These are phyloP conservation scores for Malaclemys terrapin DNA, from an alignment of 2,113 vertebrate species.

Conservation along the genomic window DNA sequence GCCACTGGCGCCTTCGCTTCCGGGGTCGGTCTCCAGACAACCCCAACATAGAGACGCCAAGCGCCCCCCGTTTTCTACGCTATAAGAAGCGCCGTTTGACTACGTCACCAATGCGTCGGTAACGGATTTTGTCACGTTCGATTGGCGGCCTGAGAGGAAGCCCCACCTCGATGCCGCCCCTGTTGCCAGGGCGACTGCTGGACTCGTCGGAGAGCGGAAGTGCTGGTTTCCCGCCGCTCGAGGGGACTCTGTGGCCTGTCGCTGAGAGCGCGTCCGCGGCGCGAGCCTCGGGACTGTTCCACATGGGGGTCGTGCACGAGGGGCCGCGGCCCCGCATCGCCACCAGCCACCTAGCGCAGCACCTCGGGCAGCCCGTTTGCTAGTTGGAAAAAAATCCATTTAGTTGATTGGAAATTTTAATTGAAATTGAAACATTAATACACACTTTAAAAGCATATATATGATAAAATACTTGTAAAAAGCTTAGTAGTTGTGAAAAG, in stretches of 20 bases:
- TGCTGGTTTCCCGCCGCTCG: background rate
- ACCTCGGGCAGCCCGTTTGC: constrained; percentile 63
- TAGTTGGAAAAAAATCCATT: no score
- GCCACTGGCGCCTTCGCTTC: no score
- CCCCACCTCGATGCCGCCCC: background rate
- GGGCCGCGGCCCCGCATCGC: constrained; percentile 85
- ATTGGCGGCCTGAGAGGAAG: background rate
- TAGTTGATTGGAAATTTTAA: no score
- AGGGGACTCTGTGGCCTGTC: accelerated
- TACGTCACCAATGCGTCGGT: background rate
- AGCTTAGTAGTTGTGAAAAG: no score
- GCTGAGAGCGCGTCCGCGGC: no score
- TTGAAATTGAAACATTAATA: no score
- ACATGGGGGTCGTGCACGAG: constrained; percentile 84
- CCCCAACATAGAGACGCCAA: no score
- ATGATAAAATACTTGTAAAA: no score
- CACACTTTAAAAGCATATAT: no score
- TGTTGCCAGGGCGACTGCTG: background rate
- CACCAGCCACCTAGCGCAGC: constrained; percentile 82
- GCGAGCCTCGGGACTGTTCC: background rate
- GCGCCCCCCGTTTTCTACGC: accelerated
- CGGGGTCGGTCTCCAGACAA: no score
- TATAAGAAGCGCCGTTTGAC: accelerated
- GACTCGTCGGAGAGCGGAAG: background rate
- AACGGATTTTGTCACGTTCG: no score